Evolutionary conservation across 2,113 vertebrate species (phyloP).

Genomic region (Speoplatyrhinus poulsoni): DNA sequence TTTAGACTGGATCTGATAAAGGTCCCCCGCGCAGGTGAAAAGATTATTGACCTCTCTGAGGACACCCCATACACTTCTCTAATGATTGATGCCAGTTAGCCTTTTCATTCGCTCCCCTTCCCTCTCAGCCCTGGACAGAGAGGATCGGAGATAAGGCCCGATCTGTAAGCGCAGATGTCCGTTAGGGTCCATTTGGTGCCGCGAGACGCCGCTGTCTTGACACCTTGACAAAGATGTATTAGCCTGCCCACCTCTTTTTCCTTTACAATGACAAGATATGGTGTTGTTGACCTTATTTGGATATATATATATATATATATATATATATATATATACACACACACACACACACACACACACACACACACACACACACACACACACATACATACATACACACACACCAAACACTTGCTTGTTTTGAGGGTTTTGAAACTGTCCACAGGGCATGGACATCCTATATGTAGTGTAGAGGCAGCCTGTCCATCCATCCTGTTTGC

Average conservation of each 20-base stretch:
- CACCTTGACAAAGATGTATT: constrained; percentile 71
- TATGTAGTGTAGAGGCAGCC: constrained; percentile 19
- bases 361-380: too few species aligned
- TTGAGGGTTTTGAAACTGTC: constrained; percentile 38
- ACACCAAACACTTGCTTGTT: constrained; percentile 41
- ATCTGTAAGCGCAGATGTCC: constrained; percentile 65
- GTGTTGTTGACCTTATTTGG: constrained; percentile 58
- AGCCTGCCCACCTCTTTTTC: constrained; percentile 18
- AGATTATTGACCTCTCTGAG: constrained; percentile 98
- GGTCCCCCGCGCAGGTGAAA: constrained; percentile 89
- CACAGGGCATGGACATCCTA: constrained; percentile 23
- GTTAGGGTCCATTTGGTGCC: constrained; percentile 70
- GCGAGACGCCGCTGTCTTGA: constrained; percentile 46
- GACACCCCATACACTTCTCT: constrained; percentile 90
- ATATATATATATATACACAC: too few species aligned
- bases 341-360: too few species aligned
- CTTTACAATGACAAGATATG: constrained; percentile 64
- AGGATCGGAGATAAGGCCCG: constrained; percentile 84
- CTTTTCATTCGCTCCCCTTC: constrained; percentile 72
- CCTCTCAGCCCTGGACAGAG: constrained; percentile 77
- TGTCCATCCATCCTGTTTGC: constrained; percentile 48
- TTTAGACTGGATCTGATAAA: constrained; percentile 97
- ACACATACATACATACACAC: too few species aligned
- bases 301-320: too few species aligned
- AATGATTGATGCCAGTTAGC: constrained; percentile 95